Percentiles rank a stretch among this genome's conserved stretches.
Evolutionary conservation across 2,113 vertebrate genomes (phyloP).

Genomic region (Gorsachius goisagi): DNA sequence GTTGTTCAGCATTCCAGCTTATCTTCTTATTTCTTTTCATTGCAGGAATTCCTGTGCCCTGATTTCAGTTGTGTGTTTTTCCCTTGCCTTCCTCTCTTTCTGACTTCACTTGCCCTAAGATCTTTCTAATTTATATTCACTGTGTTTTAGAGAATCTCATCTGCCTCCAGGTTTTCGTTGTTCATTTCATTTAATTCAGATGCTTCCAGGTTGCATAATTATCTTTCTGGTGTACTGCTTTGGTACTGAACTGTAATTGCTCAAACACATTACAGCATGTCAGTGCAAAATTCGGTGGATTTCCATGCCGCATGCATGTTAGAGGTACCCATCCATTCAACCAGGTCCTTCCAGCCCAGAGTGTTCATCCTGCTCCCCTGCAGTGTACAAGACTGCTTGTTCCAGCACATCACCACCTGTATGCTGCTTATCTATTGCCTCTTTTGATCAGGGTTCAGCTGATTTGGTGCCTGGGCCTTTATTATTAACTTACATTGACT

Average conservation of each 20-base stretch:
- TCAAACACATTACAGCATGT: neutral
- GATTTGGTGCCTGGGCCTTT: neutral
- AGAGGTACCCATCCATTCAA: neutral
- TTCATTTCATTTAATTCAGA: neutral
- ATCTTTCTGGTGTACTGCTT: neutral
- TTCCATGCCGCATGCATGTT: accelerated
- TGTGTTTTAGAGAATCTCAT: neutral
- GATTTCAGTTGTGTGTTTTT: neutral
- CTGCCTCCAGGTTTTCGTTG: neutral
- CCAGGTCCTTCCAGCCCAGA: neutral
- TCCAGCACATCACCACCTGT: neutral
- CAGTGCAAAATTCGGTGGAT: neutral
- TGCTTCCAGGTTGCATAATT: neutral
- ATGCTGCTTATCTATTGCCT: neutral
- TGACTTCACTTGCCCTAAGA: neutral
- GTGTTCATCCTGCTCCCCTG: neutral
- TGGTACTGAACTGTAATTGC: neutral
- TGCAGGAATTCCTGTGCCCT: neutral
- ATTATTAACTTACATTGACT: neutral
- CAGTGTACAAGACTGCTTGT: neutral
- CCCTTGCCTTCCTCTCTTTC: neutral
- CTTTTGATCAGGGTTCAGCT: neutral
- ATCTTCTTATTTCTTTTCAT: neutral
- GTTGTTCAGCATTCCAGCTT: neutral
- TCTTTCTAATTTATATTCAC: neutral